phyloP scores from a whole-genome alignment of 2,113 vertebrate species.

The Nymphicus hollandicus region DNA sequence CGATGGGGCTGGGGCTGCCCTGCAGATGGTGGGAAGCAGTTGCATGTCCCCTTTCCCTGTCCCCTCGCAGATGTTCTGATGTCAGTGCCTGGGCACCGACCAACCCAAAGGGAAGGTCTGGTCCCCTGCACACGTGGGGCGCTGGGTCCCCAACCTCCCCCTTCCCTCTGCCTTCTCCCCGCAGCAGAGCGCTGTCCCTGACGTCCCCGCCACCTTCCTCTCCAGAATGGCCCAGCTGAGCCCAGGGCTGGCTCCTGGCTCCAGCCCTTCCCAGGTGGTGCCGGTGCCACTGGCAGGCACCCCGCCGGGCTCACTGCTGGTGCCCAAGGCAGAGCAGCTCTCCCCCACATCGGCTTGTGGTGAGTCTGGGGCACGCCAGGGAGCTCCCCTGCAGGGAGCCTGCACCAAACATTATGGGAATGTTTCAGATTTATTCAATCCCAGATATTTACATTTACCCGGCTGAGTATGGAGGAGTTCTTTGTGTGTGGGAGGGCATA shows the following conservation, averaged over 20 bases:
- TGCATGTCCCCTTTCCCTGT: accelerated
- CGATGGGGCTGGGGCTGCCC: background rate
- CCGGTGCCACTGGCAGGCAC: background rate
- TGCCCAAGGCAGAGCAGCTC: slow-evolving; percentile 87
- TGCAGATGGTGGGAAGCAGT: background rate
- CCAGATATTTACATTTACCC: background rate
- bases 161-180: background rate
- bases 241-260: slow-evolving; percentile 9
- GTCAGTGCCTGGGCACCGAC: background rate
- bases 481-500: accelerated
- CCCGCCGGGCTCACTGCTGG: slow-evolving; percentile 44
- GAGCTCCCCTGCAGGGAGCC: background rate
- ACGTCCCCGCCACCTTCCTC: slow-evolving; percentile 51
- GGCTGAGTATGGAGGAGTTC: accelerated
- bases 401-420: background rate
- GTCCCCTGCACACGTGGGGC: accelerated
- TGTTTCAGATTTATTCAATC: background rate
- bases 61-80: accelerated
- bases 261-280: slow-evolving; percentile 34
- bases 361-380: slow-evolving; percentile 39
- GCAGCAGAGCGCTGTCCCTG: slow-evolving; percentile 29
- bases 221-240: slow-evolving; percentile 10
- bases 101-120: background rate
- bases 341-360: slow-evolving; percentile 81
- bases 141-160: background rate